These are phyloP conservation scores for Sarcophaga carnaria DNA, from an alignment of 2,888 invertebrate genomes.

Conservation along the genomic window DNA sequence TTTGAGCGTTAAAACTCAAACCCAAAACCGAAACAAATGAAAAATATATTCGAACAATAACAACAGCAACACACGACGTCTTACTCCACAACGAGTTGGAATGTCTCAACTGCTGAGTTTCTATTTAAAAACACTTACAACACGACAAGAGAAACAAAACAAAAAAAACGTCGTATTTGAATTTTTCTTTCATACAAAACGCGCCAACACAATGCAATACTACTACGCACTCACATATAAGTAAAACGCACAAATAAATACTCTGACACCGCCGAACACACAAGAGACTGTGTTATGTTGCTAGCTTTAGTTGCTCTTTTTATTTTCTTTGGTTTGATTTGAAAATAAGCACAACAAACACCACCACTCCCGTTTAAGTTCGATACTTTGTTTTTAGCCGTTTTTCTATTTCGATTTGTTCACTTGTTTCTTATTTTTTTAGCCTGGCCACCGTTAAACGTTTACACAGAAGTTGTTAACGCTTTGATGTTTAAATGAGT, in stretches of 20 bases:
- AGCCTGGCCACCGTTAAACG: slow-evolving; percentile 42
- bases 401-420: slow-evolving; percentile 31
- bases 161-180: too few relatives aligned
- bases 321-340: slow-evolving; percentile 23
- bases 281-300: slow-evolving; percentile 5
- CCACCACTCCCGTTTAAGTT: slow-evolving; percentile 22
- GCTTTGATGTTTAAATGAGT: slow-evolving; percentile 64
- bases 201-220: slow-evolving; percentile 57
- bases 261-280: not conserved
- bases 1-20: slow-evolving; percentile 62
- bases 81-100: not conserved
- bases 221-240: slow-evolving; percentile 34
- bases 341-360: slow-evolving; percentile 36
- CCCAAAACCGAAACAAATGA: slow-evolving; percentile 29
- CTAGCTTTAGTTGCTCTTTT: slow-evolving; percentile 49
- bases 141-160: too few relatives aligned
- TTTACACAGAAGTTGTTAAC: slow-evolving; percentile 40
- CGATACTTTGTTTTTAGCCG: slow-evolving; percentile 38
- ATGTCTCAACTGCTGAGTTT: not conserved
- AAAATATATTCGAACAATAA: not conserved
- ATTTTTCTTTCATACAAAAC: slow-evolving; percentile 48
- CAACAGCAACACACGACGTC: slow-evolving; percentile 11
- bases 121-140: too few relatives aligned
- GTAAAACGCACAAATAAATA: slow-evolving; percentile 15
- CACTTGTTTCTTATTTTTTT: slow-evolving; percentile 6